Evolutionary conservation across 2,113 vertebrate species (phyloP), one percentile per base, ranked within the genome.

Genomic region (Bubo blakistoni): DNA sequence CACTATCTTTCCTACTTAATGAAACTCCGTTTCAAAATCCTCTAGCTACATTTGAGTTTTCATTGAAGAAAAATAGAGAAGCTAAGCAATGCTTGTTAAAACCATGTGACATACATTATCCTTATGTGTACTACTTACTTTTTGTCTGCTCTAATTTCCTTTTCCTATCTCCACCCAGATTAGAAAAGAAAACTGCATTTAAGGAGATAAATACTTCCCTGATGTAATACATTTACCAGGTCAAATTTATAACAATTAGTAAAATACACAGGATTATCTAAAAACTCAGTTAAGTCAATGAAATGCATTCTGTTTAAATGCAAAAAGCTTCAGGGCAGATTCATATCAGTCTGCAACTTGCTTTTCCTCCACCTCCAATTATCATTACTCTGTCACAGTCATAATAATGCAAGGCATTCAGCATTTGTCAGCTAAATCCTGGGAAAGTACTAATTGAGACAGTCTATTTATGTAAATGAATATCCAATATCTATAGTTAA

Each of bases 111-210:
- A 26, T 65, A 55, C 27, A 44, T 34, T 81, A 88, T 63, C 81
- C 73, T 80, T 65, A 72, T 24, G 46, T 15, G 1, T 52, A 81
- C 61, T 58, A 46, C 59, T 89, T 95, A 74, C 44, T 78, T 95
- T 91, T 91, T 72, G 61, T 73, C 74, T 72, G 17, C 57, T 71
- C 40, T 86, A 79, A 94, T 93, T 96, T 96, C 29, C 74, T 91
- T 91, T 70, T 59, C 30, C 52, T 85, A 54, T 88, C 58, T 90
- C 79, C 49, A 79, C 62, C 34, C 66, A 93, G 70, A 94, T 90
- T 90, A 90, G 66, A 80, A 86, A 90, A 91, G 38, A 76, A 44
- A 85, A 70, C 2, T 15, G 15, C 36, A 26, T 96, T 94, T 79
- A 65, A 78, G 71, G 34, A 95, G 71, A 69, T 67, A 85, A 91